Percentiles rank a stretch among this genome's conserved stretches.
Conservation (phyloP, 2,797 vertebrate genomes). For the Urophycis tenuis region DNA sequence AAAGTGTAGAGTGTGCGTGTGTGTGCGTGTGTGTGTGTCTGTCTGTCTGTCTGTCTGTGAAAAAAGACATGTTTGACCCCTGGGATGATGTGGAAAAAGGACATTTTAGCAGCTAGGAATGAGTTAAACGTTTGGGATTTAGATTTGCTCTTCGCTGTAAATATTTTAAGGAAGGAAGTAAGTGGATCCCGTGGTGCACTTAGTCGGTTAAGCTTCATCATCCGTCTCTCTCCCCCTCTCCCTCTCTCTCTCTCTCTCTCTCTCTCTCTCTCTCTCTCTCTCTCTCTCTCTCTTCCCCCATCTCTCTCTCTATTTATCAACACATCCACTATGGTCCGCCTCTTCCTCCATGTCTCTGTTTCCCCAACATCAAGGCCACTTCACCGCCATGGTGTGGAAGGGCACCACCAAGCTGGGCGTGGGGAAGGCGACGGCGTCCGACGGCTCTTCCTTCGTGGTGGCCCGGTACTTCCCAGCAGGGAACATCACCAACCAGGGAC, state of each 20-base stretch:
- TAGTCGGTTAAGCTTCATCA: background rate
- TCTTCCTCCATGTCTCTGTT: slow-evolving; percentile 11
- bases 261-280: background rate
- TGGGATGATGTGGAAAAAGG: too few species aligned
- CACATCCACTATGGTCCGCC: background rate
- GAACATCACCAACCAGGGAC: slow-evolving; percentile 91
- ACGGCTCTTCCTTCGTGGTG: slow-evolving; percentile 93
- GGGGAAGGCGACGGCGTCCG: slow-evolving; percentile 84
- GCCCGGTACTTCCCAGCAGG: slow-evolving; percentile 95
- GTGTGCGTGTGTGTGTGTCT: background rate
- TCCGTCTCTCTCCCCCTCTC: background rate
- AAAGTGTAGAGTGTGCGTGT: background rate
- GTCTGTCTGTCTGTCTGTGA: background rate
- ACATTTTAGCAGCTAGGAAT: too few species aligned
- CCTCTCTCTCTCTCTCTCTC: background rate
- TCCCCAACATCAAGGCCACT: slow-evolving; percentile 77
- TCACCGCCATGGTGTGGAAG: slow-evolving; percentile 98
- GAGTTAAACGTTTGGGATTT: background rate
- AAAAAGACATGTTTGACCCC: background rate
- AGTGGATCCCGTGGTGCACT: background rate
- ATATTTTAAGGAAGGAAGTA: background rate
- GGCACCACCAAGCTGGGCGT: slow-evolving; percentile 85
- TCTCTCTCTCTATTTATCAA: background rate
- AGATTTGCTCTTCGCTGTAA: background rate
- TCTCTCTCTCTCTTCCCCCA: background rate